Conservation (phyloP, 2,888 invertebrate species). For the Drosophila mulleri region DNA sequence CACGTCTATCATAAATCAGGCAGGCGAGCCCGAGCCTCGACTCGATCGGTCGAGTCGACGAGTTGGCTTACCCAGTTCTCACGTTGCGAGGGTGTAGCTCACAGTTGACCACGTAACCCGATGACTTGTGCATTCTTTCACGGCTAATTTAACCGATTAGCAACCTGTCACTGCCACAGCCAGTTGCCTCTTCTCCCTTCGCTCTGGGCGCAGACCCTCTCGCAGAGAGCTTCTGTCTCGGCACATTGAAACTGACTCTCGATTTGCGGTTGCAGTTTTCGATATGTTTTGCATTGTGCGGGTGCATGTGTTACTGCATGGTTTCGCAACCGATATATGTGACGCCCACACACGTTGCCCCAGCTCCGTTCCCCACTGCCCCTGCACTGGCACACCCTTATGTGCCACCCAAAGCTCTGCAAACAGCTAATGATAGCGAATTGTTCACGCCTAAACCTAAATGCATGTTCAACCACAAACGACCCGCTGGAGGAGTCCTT, state of each 20-base stretch:
- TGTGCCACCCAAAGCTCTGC: slow-evolving; percentile 3
- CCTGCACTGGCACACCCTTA: too few relatives aligned
- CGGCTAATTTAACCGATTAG: slow-evolving; percentile 82
- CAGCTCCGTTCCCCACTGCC: neutral
- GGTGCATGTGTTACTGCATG: slow-evolving; percentile 36
- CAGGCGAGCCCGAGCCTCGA: slow-evolving; percentile 24
- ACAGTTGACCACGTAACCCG: slow-evolving; percentile 57
- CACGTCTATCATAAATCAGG: slow-evolving; percentile 75
- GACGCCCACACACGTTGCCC: slow-evolving; percentile 73
- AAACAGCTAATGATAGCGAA: slow-evolving; percentile 50
- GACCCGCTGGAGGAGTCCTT: neutral
- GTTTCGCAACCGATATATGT: slow-evolving; percentile 66
- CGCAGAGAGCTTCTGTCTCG: neutral
- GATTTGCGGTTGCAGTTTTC: slow-evolving; percentile 46
- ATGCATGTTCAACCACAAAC: slow-evolving; percentile 42
- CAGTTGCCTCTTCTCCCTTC: neutral
- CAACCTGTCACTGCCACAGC: slow-evolving; percentile 48
- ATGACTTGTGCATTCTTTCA: slow-evolving; percentile 73
- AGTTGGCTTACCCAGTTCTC: slow-evolving; percentile 49
- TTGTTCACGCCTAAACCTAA: slow-evolving; percentile 39
- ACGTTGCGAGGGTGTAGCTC: slow-evolving; percentile 73
- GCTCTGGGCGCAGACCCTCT: neutral
- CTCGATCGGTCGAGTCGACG: slow-evolving; percentile 14
- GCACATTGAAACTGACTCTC: slow-evolving; percentile 49
- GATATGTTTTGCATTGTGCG: slow-evolving; percentile 16